A percentile compares a stretch with the other conserved stretches of the same genome.
Conservation (phyloP, 2,888 invertebrate genomes). For the Oligia fasciuncula region DNA sequence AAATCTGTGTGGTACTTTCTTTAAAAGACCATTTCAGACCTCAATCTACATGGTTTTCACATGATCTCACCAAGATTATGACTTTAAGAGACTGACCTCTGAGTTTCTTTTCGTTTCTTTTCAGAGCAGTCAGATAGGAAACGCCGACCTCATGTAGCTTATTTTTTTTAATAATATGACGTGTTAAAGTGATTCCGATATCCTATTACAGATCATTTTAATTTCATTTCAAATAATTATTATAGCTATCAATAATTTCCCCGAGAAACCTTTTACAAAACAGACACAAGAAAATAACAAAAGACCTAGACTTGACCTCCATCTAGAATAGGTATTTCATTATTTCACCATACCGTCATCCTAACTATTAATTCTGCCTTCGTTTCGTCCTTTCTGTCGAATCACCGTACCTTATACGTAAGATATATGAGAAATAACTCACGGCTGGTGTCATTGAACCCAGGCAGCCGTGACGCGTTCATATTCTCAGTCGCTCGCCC, state of each 20-base stretch:
- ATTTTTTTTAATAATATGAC: too few relatives aligned
- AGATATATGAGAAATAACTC: conserved; percentile 65
- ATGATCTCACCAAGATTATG: too few relatives aligned
- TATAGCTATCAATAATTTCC: neutral
- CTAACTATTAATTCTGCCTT: conserved; percentile 30
- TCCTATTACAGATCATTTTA: too few relatives aligned
- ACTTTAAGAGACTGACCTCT: too few relatives aligned
- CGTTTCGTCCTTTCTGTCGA: conserved; percentile 28
- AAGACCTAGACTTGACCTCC: neutral
- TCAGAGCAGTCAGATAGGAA: too few relatives aligned
- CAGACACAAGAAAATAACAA: neutral
- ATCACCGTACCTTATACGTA: conserved; percentile 26
- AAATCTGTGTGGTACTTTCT: too few relatives aligned
- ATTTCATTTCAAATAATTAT: too few relatives aligned
- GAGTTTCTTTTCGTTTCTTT: too few relatives aligned
- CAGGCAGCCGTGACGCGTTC: conserved; percentile 81
- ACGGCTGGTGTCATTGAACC: conserved; percentile 82
- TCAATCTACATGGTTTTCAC: too few relatives aligned
- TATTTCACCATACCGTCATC: conserved; percentile 29
- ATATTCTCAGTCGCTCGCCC: conserved; percentile 86
- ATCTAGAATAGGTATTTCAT: conserved; percentile 13
- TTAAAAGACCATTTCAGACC: too few relatives aligned
- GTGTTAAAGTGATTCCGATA: too few relatives aligned
- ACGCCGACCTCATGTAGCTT: too few relatives aligned
- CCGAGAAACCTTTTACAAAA: neutral